Percentiles rank a stretch among this genome's conserved stretches.
These are phyloP conservation scores for Drosophila novamexicana DNA, from an alignment of 1,140 invertebrate genomes.

Conservation along the genomic window DNA sequence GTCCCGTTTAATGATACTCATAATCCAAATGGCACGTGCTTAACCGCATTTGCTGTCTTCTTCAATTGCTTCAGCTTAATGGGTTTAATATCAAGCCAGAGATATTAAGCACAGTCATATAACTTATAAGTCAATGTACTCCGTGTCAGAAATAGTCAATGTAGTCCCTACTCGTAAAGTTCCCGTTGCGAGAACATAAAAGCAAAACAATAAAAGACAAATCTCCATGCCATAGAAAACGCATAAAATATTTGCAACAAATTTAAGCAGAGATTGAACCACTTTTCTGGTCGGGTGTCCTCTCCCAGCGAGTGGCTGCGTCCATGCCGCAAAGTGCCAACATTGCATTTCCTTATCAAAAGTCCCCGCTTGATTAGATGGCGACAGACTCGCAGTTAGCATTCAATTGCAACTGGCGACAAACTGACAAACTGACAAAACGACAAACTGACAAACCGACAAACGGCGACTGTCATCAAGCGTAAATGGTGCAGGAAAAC, in stretches of 20 bases:
- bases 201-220: conserved; percentile 51
- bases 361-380: conserved; percentile 64
- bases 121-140: conserved; percentile 40
- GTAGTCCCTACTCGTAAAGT: conserved; percentile 12
- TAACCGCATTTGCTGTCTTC: neutral
- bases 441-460: conserved; percentile 9
- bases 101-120: conserved; percentile 10
- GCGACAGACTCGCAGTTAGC: conserved; percentile 50
- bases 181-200: conserved; percentile 21
- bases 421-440: conserved; percentile 10
- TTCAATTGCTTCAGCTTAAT: neutral
- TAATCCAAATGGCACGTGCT: neutral
- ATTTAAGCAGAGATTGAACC: conserved; percentile 15
- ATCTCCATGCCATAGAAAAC: conserved; percentile 39
- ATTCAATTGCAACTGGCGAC: conserved; percentile 48
- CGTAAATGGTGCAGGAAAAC: conserved; percentile 68
- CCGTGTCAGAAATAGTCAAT: conserved; percentile 13
- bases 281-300: neutral
- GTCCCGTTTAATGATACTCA: neutral
- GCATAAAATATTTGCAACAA: conserved; percentile 56
- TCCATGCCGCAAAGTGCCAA: conserved; percentile 31
- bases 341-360: conserved; percentile 70
- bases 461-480: conserved; percentile 47
- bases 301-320: conserved; percentile 14
- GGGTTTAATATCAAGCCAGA: conserved; percentile 6